Conservation (phyloP, 2,888 invertebrate genomes). For the Zygogramma bicolorata region DNA sequence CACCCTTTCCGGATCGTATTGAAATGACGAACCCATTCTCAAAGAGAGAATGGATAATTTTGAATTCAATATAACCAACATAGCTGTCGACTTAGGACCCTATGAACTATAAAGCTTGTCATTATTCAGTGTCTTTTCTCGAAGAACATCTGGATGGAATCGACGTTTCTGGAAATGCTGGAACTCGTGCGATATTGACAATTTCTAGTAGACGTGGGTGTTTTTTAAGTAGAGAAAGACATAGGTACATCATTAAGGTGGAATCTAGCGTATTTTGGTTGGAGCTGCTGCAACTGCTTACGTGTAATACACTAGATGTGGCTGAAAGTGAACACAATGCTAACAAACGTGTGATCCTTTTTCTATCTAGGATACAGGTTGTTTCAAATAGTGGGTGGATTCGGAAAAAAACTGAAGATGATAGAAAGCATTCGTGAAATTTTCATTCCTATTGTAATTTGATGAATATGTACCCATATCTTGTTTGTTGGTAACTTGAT, state of each 20-base stretch:
- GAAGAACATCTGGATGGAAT: constrained; percentile 4
- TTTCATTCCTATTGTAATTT: no score
- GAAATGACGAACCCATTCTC: not conserved
- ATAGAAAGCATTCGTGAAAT: no score
- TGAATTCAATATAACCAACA: constrained; percentile 10
- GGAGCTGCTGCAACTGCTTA: not conserved
- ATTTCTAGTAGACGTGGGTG: not conserved
- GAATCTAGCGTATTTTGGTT: not conserved
- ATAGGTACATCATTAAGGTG: not conserved
- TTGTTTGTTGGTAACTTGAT: no score
- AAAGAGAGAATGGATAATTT: not conserved
- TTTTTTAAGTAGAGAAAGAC: not conserved
- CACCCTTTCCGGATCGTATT: not conserved
- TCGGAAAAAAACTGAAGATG: no score
- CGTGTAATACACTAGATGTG: not conserved
- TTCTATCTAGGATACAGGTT: not conserved
- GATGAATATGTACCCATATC: no score
- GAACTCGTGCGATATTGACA: not conserved
- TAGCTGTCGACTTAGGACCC: not conserved
- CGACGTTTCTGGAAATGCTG: not conserved
- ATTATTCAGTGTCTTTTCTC: constrained; percentile 13
- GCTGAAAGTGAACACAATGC: not conserved
- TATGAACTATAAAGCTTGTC: constrained; percentile 3
- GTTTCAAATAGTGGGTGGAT: no score
- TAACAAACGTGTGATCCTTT: not conserved